Evolutionary conservation across 2,888 invertebrate species (phyloP), one percentile per base, ranked within the genome.

Genomic region (Nysson spinosus): DNA sequence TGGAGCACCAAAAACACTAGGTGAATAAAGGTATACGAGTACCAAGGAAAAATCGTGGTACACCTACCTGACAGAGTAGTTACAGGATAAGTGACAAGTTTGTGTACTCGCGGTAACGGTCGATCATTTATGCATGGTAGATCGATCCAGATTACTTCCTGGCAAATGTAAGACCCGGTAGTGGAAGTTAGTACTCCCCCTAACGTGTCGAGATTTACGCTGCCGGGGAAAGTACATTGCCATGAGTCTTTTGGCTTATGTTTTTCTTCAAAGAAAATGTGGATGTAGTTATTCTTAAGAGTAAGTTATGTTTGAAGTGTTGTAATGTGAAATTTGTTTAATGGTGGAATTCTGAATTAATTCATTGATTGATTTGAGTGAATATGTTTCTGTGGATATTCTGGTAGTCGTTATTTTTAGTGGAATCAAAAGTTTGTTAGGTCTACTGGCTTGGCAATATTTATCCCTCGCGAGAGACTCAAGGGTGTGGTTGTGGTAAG

Each of bases 61-160:
- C 52, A 39, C 50, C 42, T 57, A 44, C 63, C 54, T 61, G 76
- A 73, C 72, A 69, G 72, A 44, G 62, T 78, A 76, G 80, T 79
- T 79, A 75, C 73, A 61, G 70, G 73, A 80, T 81, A 81, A 83
- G 82, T 83, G 83, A 83, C 78, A 83, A 80, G 78, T 83, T 83
- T 80, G 79, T 80, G 81, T 66, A 83, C 66, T 71, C 57, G 66
- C 65, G 54, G 65, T 73, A 75, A 75, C 77, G 69, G 74, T 69
- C 68, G 78, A 79, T 83, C 79, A 74, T 77, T 80, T 82, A 82
- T 83, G 79, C 82, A 78, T 63, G 66, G 63, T 62, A 70, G 66
- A 70, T 72, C 62, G 68, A 55, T 69, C 58, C 69, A 76, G 81
- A 79, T 81, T 79, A 75, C 78, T 76, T 75, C 61, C 69, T 64